phyloP scores from a whole-genome alignment of 2,113 vertebrate genomes.

The Aramus guarauna region DNA sequence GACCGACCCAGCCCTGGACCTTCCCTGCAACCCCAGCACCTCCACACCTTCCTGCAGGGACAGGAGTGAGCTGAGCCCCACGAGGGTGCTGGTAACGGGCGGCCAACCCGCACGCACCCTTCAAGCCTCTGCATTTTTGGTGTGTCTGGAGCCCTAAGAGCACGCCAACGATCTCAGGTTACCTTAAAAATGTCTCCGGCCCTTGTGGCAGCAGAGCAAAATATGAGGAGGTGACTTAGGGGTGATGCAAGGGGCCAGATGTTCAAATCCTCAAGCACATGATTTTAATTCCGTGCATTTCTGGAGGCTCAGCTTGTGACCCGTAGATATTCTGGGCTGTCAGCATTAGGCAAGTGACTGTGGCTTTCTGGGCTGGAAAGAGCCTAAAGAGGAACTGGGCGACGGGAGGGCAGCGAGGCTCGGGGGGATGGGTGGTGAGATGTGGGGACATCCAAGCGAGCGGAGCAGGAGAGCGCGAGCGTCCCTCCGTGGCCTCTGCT shows the following conservation, averaged over 20 bases:
- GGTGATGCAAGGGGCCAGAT: slow-evolving; percentile 2
- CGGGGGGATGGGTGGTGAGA: neutral
- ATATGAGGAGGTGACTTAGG: neutral
- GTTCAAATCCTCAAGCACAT: neutral
- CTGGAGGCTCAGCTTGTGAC: neutral
- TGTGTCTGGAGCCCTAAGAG: neutral
- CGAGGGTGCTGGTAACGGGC: neutral
- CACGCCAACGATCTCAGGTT: neutral
- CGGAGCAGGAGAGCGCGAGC: neutral
- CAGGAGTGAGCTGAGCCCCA: fast-evolving
- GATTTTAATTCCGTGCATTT: neutral
- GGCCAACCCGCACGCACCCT: neutral
- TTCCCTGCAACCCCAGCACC: neutral
- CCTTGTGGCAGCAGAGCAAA: neutral
- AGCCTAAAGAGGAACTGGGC: neutral
- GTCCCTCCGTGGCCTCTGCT: neutral
- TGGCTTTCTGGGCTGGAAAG: neutral
- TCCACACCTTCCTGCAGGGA: neutral
- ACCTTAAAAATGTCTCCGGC: neutral
- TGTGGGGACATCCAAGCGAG: neutral
- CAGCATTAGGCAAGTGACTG: neutral
- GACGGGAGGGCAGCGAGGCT: neutral
- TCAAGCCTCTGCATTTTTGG: neutral
- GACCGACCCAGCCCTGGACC: neutral
- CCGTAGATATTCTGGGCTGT: neutral